Evolutionary conservation across 2,113 vertebrate genomes (phyloP).

Genomic region (Hippopotamus amphibius): DNA sequence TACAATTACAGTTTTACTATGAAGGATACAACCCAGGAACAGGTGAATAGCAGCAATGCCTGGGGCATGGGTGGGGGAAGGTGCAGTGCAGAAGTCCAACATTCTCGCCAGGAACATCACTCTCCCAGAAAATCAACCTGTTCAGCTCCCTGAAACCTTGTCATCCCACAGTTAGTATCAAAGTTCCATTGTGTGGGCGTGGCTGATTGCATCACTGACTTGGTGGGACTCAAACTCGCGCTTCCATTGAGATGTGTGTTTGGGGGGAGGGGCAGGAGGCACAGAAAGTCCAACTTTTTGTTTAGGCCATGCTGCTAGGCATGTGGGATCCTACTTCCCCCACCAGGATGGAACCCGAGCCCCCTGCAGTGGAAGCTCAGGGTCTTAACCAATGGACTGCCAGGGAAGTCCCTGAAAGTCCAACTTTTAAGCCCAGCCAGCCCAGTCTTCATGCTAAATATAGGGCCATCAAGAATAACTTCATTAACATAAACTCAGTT

Average conservation of each 20-base stretch:
- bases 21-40: not conserved
- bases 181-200: not conserved
- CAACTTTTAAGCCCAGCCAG: not conserved
- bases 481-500: not conserved
- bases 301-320: no score
- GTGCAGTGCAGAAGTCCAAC: not conserved
- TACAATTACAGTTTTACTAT: not conserved
- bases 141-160: not conserved
- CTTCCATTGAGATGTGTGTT: not conserved
- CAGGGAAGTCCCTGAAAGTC: not conserved
- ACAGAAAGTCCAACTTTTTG: not conserved
- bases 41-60: not conserved
- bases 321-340: no score
- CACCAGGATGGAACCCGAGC: no score
- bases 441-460: not conserved
- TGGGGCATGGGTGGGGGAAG: no score
- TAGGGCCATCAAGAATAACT: not conserved
- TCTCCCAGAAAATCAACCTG: not conserved
- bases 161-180: not conserved
- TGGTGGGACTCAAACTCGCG: not conserved
- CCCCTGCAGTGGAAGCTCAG: no score
- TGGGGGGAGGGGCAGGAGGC: not conserved
- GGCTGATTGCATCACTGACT: not conserved
- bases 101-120: not conserved
- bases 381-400: no score